These are phyloP conservation scores for Toxonevra muliebris DNA, from an alignment of 2,888 invertebrate genomes.

Conservation along the genomic window DNA sequence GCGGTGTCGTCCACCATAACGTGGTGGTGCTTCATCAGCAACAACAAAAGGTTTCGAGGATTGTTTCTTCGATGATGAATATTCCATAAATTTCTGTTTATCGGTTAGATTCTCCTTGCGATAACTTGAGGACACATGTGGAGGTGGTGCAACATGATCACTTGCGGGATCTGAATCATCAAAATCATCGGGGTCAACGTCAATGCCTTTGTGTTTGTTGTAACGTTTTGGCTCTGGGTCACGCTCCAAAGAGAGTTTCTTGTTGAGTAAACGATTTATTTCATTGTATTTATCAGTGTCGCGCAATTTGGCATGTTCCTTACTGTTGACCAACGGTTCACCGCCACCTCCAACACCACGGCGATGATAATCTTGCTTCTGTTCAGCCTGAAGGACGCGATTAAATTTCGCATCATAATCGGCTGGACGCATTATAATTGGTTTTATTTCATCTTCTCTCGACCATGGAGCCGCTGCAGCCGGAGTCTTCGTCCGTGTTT, in stretches of 20 bases:
- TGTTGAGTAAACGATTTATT: conserved; percentile 57
- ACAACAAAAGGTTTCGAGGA: conserved; percentile 48
- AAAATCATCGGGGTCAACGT: conserved; percentile 49
- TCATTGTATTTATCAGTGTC: conserved; percentile 61
- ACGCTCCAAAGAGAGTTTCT: conserved; percentile 53
- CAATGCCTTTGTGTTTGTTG: conserved; percentile 42
- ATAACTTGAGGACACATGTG: conserved; percentile 42
- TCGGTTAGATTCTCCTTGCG: conserved; percentile 64
- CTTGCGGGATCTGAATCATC: conserved; percentile 56
- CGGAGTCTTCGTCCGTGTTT: conserved; percentile 38
- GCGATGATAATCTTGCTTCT: conserved; percentile 46
- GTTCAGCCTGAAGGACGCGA: conserved; percentile 58
- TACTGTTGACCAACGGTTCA: conserved; percentile 37
- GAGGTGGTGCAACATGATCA: conserved; percentile 42
- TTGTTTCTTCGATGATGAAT: conserved; percentile 53
- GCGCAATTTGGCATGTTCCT: conserved; percentile 48
- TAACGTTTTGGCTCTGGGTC: conserved; percentile 42
- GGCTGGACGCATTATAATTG: conserved; percentile 62
- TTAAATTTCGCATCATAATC: conserved; percentile 64
- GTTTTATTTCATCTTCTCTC: conserved; percentile 63
- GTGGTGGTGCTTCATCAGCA: conserved; percentile 55
- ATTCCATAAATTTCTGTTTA: conserved; percentile 64
- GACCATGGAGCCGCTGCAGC: conserved; percentile 51
- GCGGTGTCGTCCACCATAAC: conserved; percentile 60
- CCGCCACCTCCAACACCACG: conserved; percentile 13